Conservation (phyloP, 2,888 invertebrate species). For the Sceliomorpha sp. region DNA sequence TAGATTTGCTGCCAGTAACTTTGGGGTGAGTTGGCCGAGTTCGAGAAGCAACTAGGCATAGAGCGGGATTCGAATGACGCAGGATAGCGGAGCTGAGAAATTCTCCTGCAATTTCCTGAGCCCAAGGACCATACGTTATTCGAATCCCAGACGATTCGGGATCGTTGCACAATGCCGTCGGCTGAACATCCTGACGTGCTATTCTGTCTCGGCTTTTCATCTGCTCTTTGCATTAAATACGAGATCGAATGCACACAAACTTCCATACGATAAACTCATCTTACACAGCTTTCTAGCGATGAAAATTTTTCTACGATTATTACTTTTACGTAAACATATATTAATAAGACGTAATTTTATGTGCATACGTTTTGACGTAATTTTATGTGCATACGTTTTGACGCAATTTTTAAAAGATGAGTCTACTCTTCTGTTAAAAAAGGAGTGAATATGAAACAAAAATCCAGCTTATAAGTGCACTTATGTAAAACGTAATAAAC, state of each 20-base stretch:
- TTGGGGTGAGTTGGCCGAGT: constrained; percentile 88
- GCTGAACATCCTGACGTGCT: constrained; percentile 28
- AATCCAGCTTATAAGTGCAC: too few species aligned
- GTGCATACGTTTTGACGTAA: too few species aligned
- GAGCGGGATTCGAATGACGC: constrained; percentile 28
- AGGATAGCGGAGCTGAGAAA: constrained; percentile 57
- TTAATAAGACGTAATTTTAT: too few species aligned
- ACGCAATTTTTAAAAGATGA: too few species aligned
- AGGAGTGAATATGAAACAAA: too few species aligned
- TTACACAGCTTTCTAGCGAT: background rate
- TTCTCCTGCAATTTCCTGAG: constrained; percentile 65
- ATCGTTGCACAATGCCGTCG: constrained; percentile 52
- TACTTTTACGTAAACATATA: too few species aligned
- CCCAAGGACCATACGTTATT: constrained; percentile 65
- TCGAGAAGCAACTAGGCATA: constrained; percentile 14
- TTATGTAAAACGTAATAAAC: too few species aligned
- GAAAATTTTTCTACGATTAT: constrained; percentile 3
- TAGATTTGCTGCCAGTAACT: constrained; percentile 99
- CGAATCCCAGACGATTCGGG: constrained; percentile 50
- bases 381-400: too few species aligned
- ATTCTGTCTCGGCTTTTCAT: constrained; percentile 27
- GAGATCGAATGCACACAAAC: background rate
- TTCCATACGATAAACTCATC: background rate
- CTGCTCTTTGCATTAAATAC: constrained; percentile 33
- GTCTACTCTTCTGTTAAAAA: too few species aligned